Percentiles rank a stretch among this genome's conserved stretches.
Evolutionary conservation across 2,797 vertebrate species (phyloP).

Genomic region (Chiroxiphia lanceolata): DNA sequence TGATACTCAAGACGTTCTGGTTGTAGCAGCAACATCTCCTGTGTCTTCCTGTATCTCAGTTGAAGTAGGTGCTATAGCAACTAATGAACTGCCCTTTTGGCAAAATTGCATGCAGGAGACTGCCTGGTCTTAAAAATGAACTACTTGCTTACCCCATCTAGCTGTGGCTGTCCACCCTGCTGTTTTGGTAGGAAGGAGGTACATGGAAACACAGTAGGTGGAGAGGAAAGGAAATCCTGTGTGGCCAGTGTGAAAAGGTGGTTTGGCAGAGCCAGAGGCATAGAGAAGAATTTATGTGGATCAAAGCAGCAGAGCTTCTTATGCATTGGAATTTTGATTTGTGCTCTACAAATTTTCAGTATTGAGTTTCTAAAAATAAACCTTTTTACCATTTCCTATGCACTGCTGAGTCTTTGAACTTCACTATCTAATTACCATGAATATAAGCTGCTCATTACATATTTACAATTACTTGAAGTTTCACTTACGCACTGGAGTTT

Average conservation of each 20-base stretch:
- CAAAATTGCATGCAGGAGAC: not conserved
- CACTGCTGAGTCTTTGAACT: not conserved
- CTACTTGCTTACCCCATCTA: not conserved
- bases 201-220: not conserved
- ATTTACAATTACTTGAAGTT: not conserved
- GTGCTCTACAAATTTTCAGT: not conserved
- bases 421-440: constrained; percentile 16
- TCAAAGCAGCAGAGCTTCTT: not conserved
- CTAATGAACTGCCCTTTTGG: not conserved
- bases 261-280: not conserved
- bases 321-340: not conserved
- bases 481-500: not conserved
- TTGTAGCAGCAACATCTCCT: not conserved
- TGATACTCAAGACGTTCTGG: not conserved
- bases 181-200: not conserved
- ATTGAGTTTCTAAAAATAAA: constrained; percentile 32
- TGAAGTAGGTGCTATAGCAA: not conserved
- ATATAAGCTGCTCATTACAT: not conserved
- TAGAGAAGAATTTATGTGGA: not conserved
- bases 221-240: not conserved
- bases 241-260: not conserved
- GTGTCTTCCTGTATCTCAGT: not conserved
- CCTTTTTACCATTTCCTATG: not conserved
- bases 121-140: not conserved
- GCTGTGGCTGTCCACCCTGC: not conserved